A percentile compares a stretch with the other conserved stretches of the same genome.
Evolutionary conservation across 2,888 invertebrate species (phyloP).

Genomic region (Mellilla xanthometata): DNA sequence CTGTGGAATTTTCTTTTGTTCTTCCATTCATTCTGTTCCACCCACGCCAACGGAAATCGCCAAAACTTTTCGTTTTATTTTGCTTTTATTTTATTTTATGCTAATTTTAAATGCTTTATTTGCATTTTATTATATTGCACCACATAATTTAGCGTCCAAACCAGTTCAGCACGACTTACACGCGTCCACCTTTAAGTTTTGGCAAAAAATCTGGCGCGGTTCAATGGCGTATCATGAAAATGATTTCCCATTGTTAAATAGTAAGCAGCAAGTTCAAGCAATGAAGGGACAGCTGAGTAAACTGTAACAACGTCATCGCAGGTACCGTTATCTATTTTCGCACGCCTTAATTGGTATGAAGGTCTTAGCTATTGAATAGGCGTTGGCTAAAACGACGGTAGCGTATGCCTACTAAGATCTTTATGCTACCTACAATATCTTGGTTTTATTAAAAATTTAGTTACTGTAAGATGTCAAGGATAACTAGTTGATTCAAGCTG

Average conservation of each 20-base stretch:
- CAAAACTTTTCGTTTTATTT: constrained; percentile 2
- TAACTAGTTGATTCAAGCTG: too few species aligned
- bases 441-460: not conserved
- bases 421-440: not conserved
- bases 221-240: not conserved
- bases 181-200: not conserved
- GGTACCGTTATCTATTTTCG: constrained; percentile 6
- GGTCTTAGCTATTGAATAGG: constrained; percentile 13
- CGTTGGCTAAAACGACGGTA: too few species aligned
- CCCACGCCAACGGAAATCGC: not conserved
- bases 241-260: not conserved
- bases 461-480: too few species aligned
- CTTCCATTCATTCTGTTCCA: not conserved
- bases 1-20: too few species aligned
- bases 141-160: not conserved
- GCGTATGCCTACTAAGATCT: not conserved
- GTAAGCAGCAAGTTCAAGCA: not conserved
- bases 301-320: constrained; percentile 7
- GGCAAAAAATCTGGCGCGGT: not conserved
- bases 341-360: constrained; percentile 10
- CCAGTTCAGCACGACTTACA: not conserved
- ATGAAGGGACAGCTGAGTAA: constrained; percentile 13
- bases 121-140: constrained; percentile 3
- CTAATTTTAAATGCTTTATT: constrained; percentile 6
- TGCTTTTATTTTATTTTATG: constrained; percentile 6